Percentiles rank a stretch among this genome's conserved stretches.
phyloP scores from a whole-genome alignment of 2,888 invertebrate species.

The Agrochola litura region DNA sequence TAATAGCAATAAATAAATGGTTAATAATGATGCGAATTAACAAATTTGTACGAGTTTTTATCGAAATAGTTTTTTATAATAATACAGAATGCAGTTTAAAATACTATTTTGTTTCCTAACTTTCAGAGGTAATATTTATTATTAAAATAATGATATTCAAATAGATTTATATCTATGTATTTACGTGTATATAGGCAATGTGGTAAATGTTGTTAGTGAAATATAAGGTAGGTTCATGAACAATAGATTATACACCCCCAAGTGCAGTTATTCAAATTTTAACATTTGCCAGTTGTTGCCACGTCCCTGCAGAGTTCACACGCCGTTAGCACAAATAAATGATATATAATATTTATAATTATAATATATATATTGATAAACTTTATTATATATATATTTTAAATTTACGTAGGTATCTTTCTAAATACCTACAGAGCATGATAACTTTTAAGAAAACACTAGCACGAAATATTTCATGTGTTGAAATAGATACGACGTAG shows the following conservation, averaged over 20 bases:
- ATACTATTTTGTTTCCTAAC: slow-evolving; percentile 91
- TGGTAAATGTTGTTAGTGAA: slow-evolving; percentile 83
- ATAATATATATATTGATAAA: slow-evolving; percentile 64
- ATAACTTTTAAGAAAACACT: slow-evolving; percentile 82
- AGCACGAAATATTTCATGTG: slow-evolving; percentile 86
- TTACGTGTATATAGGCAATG: slow-evolving; percentile 87
- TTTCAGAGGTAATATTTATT: slow-evolving; percentile 92
- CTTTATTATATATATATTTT: slow-evolving; percentile 71
- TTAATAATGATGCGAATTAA: slow-evolving; percentile 86
- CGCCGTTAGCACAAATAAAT: slow-evolving; percentile 88
- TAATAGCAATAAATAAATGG: slow-evolving; percentile 89
- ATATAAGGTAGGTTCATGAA: slow-evolving; percentile 78
- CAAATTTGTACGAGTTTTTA: slow-evolving; percentile 90
- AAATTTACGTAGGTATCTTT: slow-evolving; percentile 78
- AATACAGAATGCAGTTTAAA: slow-evolving; percentile 88
- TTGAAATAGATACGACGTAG: slow-evolving; percentile 86
- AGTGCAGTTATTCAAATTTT: slow-evolving; percentile 91
- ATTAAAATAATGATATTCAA: slow-evolving; percentile 90
- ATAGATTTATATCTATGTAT: slow-evolving; percentile 92
- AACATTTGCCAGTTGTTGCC: slow-evolving; percentile 87
- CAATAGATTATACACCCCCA: slow-evolving; percentile 84
- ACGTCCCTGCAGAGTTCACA: slow-evolving; percentile 86
- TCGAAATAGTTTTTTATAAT: slow-evolving; percentile 90
- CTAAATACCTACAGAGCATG: slow-evolving; percentile 82
- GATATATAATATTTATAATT: slow-evolving; percentile 67